Evolutionary conservation across 2,797 vertebrate species (phyloP).

Genomic region (Paratrypauchen microcephalus): DNA sequence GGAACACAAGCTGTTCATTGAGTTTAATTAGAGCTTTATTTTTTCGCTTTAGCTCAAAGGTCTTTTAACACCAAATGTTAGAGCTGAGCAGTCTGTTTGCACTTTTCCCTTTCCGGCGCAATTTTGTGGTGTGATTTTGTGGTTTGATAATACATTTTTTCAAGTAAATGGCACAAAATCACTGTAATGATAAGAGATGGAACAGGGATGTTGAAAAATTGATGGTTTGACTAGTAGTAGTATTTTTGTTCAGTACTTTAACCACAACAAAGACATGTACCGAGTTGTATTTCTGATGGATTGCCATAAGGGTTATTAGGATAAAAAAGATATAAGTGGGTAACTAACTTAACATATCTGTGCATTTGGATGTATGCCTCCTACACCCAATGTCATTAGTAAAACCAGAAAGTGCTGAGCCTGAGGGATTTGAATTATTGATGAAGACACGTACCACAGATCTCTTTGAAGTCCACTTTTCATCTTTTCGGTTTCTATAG

Average conservation of each 20-base stretch:
- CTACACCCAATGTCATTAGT: neutral
- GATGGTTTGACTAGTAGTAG: too few relatives aligned
- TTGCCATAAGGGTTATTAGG: neutral
- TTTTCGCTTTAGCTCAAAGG: neutral
- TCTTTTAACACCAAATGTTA: neutral
- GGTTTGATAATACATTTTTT: neutral
- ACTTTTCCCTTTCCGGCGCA: neutral
- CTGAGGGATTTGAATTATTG: slow-evolving; percentile 20
- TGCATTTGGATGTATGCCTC: neutral
- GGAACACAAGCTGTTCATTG: neutral
- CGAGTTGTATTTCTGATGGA: neutral
- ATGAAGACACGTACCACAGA: slow-evolving; percentile 1
- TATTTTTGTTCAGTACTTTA: neutral
- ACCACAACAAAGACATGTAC: neutral
- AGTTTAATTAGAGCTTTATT: slow-evolving; percentile 2
- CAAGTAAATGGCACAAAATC: neutral
- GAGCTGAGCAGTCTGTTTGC: neutral
- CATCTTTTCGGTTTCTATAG: neutral
- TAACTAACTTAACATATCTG: neutral
- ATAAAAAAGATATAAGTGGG: neutral
- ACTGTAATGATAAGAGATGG: neutral
- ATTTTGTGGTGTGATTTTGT: neutral
- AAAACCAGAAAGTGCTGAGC: neutral
- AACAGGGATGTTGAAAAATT: too few relatives aligned
- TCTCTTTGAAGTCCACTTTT: neutral